phyloP scores from a whole-genome alignment of 2,113 vertebrate genomes.

The Protobothrops mucrosquamatus region DNA sequence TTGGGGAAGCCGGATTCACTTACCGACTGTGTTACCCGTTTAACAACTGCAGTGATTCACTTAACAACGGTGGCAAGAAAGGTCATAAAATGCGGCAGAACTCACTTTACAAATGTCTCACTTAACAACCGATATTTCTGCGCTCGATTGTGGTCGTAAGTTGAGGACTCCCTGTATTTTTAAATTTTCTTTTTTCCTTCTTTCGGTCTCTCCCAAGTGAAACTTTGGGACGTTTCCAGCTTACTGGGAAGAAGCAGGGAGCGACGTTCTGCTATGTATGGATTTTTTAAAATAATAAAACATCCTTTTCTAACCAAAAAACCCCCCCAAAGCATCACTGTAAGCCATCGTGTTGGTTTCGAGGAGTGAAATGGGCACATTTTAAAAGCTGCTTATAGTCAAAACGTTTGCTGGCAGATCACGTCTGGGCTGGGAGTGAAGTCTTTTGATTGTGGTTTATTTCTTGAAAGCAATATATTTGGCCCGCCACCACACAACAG shows the following conservation, averaged over 20 bases:
- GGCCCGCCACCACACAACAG: background rate
- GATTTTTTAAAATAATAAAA: constrained; percentile 33
- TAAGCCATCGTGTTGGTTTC: background rate
- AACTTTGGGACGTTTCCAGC: background rate
- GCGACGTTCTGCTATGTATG: background rate
- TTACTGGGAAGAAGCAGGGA: background rate
- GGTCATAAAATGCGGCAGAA: background rate
- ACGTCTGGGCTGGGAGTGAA: background rate
- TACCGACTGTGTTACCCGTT: background rate
- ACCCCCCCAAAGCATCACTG: background rate
- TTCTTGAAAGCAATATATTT: background rate
- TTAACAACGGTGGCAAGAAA: background rate
- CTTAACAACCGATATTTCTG: background rate
- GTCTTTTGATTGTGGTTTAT: background rate
- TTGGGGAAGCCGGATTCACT: background rate
- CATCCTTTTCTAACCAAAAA: background rate
- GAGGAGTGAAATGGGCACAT: background rate
- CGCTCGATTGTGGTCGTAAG: background rate
- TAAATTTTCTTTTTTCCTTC: background rate
- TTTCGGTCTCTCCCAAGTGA: background rate
- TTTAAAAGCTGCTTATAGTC: background rate
- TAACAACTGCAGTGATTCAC: too few species aligned
- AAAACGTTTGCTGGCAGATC: background rate
- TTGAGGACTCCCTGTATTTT: background rate
- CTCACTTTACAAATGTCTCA: background rate